Base-by-base conservation (phyloP, 1,140 invertebrate genomes). In the Brachionus manjavacas region DNA sequence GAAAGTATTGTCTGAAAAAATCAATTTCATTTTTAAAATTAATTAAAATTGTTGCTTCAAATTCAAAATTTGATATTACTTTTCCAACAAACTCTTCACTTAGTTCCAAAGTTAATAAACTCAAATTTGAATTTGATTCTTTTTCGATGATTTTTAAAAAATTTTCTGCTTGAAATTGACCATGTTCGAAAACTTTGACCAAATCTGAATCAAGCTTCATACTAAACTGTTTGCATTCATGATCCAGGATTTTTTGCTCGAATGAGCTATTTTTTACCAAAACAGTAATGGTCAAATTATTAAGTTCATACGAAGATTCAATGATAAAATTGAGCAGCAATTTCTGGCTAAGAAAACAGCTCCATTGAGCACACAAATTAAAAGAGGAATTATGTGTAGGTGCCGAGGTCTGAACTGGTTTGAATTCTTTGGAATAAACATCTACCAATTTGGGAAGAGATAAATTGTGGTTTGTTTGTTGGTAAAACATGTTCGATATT, bases 321-420 rank as follows among this genome's bases (percentile, higher is more conserved):
- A 23, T 23, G 2, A 76, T 14, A 49, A 76, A 76, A 76, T 76
- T 76, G 72, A 76, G 46, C 1, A 76, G n/a, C 28, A 76, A 76
- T 12, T 76, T 76, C 14, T 76, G 39, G 20, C 25, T 49, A 4
- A 76, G 46, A 49, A 25, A 46, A 28, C 72, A 76, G 23, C 41
- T 52, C 72, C 72, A 76, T 35, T 20, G 46, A n/a, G 11, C 12
- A 12, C 12, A 12, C 4, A 76, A 28, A 43, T 76, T 20, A 25
- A 76, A 49, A 20, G 41, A 46, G 3, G 14, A 11, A 43, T 25
- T 76, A 9, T 76, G 41, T 6, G 35, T 20, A 20, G 23, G 25
- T 35, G 1, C n/a, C n/a, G n/a, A n/a, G n/a, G n/a, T 25, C 43
- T 49, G 11, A 4, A 11, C 20, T 41, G 11, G 20, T 3, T 76